phyloP scores from a whole-genome alignment of 30 jellyfish, hydroid and myxozoan species.

The Chrysaora quinquecirrha region DNA sequence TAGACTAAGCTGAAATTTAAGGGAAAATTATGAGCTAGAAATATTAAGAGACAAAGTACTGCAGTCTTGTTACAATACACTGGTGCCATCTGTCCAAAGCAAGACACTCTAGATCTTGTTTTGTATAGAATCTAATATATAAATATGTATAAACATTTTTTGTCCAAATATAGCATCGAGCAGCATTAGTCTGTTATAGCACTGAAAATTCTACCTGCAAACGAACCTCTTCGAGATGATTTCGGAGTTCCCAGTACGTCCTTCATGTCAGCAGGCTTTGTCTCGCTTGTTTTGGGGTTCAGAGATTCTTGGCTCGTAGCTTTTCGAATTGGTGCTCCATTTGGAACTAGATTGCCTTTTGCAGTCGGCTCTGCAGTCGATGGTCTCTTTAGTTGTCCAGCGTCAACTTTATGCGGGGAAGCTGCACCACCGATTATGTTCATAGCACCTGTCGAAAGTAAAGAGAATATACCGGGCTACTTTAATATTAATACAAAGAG shows the following conservation, averaged over 20 bases:
- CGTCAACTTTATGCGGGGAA: conserved; percentile 50
- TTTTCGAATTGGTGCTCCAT: conserved; percentile 57
- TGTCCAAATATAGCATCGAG: too few species aligned
- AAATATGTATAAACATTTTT: too few species aligned
- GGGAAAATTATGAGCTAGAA: too few species aligned
- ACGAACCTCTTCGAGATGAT: conserved; percentile 40
- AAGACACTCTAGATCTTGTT: too few species aligned
- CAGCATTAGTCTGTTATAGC: conserved; percentile 50
- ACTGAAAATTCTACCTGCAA: conserved; percentile 63
- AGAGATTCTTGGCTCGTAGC: conserved; percentile 62
- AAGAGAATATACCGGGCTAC: too few species aligned
- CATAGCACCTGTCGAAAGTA: conserved; percentile 40
- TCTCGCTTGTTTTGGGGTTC: neutral
- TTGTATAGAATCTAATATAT: too few species aligned
- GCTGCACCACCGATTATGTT: conserved; percentile 57
- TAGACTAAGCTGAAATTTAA: too few species aligned
- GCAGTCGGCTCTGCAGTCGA: conserved; percentile 61
- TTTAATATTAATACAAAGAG: too few species aligned
- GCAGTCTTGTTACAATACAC: too few species aligned
- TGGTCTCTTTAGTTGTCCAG: conserved; percentile 23
- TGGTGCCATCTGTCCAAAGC: too few species aligned
- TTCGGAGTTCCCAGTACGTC: conserved; percentile 30
- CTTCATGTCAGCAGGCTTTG: conserved; percentile 16
- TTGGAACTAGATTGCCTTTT: conserved; percentile 13
- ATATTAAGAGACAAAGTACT: too few species aligned